Evolutionary conservation across 2,113 vertebrate species (phyloP), one percentile per base, ranked within the genome.

Genomic region (Hymenochirus boettgeri): DNA sequence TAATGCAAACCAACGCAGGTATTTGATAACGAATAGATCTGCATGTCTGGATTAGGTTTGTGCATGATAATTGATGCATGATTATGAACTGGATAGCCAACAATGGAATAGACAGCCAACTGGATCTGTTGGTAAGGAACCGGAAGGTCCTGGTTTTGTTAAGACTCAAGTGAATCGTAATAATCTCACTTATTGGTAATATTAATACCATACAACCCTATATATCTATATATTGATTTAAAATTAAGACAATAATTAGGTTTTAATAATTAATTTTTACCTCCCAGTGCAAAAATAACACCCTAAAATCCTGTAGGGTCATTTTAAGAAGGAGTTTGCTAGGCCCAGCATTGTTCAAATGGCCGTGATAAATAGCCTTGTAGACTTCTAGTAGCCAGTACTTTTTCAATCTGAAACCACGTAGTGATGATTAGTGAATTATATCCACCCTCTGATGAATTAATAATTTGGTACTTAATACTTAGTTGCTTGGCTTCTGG

Each of bases 21-120:
- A 67, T 67, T 27, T 27, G 4, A 23, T 7, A 21, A 15, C n/a
- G 35, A 60, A 33, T 23, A 26, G 63, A 22, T 57, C 56, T 67
- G 64, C 64, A 67, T 67, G 64, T 21, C 9, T 57, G 26, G 37
- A 27, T 2, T 25, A 27, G 33, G 56, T 29, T 48, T n/a, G 29
- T 8, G 64, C 64, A 67, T 67, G 64, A 48, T 46, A 33, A 24
- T 52, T 48, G 58, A 48, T 25, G 64, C 64, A 67, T 67, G 64
- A 17, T 59, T 37, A n/a, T 67, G 46, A 22, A 66, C 52, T 51
- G 24, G 62, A 33, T 23, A 57, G 10, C 9, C 21, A 48, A 18
- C 2, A 15, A 29, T 17, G 24, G 27, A 24, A 57, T 51, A n/a
- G n/a, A n/a, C n/a, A n/a, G n/a, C n/a, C n/a, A n/a, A n/a, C n/a